phyloP scores from a whole-genome alignment of 2,113 vertebrate species.

The Amphiprion ocellaris region DNA sequence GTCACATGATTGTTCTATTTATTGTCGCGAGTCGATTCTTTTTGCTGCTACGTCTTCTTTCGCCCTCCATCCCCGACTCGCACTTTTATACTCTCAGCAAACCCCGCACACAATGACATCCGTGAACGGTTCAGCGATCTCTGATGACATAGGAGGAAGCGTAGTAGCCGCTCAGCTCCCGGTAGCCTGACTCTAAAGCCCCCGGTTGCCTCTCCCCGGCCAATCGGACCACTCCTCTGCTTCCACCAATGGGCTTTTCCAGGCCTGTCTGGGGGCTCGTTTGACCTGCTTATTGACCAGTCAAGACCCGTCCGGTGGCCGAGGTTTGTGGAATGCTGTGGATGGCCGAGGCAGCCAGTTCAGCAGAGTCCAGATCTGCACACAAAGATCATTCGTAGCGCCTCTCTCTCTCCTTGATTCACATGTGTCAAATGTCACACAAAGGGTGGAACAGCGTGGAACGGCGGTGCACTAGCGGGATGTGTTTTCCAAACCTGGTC shows the following conservation, averaged over 20 bases:
- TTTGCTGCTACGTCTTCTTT: neutral
- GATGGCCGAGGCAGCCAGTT: slow-evolving; percentile 54
- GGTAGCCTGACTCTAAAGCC: slow-evolving; percentile 34
- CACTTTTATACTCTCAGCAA: neutral
- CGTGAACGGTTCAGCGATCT: slow-evolving; percentile 28
- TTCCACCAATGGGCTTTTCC: slow-evolving; percentile 38
- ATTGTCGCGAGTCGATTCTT: neutral
- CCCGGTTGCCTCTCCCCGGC: slow-evolving; percentile 10
- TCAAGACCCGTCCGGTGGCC: slow-evolving; percentile 38
- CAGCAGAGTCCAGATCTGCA: slow-evolving; percentile 49
- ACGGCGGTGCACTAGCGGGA: slow-evolving; percentile 22
- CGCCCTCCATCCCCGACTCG: neutral
- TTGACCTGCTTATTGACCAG: slow-evolving; percentile 66
- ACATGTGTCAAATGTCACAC: slow-evolving; percentile 59
- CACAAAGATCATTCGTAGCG: slow-evolving; percentile 42
- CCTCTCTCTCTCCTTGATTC: slow-evolving; percentile 54
- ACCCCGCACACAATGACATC: slow-evolving; percentile 28
- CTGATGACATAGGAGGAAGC: slow-evolving; percentile 32
- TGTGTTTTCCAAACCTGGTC: slow-evolving; percentile 36
- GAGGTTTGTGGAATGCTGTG: slow-evolving; percentile 66
- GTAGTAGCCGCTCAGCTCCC: slow-evolving; percentile 41
- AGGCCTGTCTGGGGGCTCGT: slow-evolving; percentile 23
- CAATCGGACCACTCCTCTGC: slow-evolving; percentile 39
- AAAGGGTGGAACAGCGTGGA: slow-evolving; percentile 56
- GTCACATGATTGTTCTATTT: neutral